Conservation (phyloP, 2,888 invertebrate genomes). For the Trichopria drosophilae region DNA sequence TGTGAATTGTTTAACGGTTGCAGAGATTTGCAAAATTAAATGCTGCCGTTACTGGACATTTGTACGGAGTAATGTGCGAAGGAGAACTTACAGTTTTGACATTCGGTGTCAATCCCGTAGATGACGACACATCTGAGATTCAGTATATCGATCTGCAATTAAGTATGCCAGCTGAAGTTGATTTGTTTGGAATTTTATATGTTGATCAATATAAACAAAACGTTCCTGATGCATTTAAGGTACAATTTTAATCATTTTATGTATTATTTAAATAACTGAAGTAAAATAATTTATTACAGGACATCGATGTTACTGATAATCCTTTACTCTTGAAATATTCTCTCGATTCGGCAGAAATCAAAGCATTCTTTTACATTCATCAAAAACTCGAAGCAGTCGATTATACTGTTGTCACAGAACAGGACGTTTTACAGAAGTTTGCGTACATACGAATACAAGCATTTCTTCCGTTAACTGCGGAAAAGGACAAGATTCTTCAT, state of each 20-base stretch:
- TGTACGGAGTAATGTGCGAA: conserved; percentile 76
- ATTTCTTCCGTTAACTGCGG: conserved; percentile 67
- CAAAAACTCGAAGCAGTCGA: conserved; percentile 70
- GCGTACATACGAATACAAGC: conserved; percentile 71
- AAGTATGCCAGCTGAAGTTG: conserved; percentile 75
- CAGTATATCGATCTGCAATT: conserved; percentile 63
- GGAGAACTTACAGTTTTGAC: conserved; percentile 71
- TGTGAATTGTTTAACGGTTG: conserved; percentile 37
- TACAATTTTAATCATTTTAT: conserved; percentile 62
- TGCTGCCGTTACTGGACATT: conserved; percentile 68
- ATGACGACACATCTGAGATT: conserved; percentile 60
- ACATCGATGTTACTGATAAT: conserved; percentile 80
- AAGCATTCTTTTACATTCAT: conserved; percentile 71
- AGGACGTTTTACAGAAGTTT: conserved; percentile 71
- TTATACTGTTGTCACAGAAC: conserved; percentile 66
- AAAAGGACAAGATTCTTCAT: conserved; percentile 62
- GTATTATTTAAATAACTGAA: background rate
- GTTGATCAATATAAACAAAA: conserved; percentile 66
- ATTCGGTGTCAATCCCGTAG: conserved; percentile 67
- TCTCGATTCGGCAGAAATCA: conserved; percentile 63
- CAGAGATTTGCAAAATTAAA: conserved; percentile 71
- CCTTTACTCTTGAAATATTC: conserved; percentile 69
- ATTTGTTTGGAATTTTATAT: conserved; percentile 75
- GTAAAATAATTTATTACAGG: conserved; percentile 52
- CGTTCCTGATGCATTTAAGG: conserved; percentile 65